A percentile compares a stretch with the other conserved stretches of the same genome.
Conservation (phyloP, 2,113 vertebrate species). For the Poecilia latipinna region DNA sequence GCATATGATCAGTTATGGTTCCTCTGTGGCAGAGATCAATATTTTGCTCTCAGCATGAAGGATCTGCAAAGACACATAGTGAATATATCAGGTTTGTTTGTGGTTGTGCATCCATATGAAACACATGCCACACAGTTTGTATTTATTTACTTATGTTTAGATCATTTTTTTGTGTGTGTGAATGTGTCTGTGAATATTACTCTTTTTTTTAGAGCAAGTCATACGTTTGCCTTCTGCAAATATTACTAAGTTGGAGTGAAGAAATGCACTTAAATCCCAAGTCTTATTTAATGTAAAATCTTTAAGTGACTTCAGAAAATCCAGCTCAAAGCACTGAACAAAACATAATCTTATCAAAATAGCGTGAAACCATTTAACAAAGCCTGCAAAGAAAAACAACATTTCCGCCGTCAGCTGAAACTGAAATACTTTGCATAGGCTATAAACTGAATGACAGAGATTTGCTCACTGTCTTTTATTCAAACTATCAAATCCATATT, state of each 20-base stretch:
- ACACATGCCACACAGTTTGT: background rate
- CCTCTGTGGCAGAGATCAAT: slow-evolving; percentile 36
- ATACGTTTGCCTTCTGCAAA: background rate
- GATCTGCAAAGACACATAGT: slow-evolving; percentile 44
- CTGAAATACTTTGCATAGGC: background rate
- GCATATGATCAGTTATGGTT: slow-evolving; percentile 75
- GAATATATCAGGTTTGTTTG: background rate
- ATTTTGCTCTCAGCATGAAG: slow-evolving; percentile 30
- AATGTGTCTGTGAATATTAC: background rate
- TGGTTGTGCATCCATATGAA: background rate
- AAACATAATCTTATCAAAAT: background rate
- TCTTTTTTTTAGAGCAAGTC: background rate
- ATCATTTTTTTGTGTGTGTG: background rate
- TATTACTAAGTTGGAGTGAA: background rate
- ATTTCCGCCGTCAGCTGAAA: background rate
- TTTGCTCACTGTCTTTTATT: background rate
- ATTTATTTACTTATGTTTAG: background rate
- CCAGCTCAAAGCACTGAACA: background rate
- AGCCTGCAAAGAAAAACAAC: background rate
- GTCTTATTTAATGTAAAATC: background rate
- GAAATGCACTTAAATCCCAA: background rate
- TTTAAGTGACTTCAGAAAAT: background rate
- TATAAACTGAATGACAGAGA: background rate
- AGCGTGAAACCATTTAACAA: background rate
- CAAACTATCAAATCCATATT: background rate